phyloP scores from a whole-genome alignment of 2,888 invertebrate species.

The Drosophila vallismaia region DNA sequence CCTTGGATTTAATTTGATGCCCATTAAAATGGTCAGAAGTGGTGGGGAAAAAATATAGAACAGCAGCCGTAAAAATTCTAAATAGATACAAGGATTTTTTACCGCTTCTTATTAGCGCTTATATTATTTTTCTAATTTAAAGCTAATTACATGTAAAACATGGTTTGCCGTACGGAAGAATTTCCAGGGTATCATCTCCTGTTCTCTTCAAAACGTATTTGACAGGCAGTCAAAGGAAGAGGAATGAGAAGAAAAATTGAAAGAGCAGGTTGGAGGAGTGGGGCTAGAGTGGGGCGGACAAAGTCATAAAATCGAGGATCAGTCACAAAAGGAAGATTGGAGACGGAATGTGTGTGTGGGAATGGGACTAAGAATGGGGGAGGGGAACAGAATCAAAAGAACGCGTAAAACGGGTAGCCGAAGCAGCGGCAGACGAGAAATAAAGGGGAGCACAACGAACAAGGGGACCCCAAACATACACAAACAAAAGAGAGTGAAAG shows the following conservation, averaged over 20 bases:
- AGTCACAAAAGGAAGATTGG: conserved; percentile 68
- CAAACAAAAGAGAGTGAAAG: conserved; percentile 13
- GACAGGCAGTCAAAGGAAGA: conserved; percentile 39
- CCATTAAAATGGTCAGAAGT: conserved; percentile 30
- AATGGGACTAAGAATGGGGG: neutral
- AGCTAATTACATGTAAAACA: too few species aligned
- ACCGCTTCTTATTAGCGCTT: too few species aligned
- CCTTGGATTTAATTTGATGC: conserved; percentile 73
- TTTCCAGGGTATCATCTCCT: neutral
- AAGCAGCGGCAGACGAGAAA: conserved; percentile 29
- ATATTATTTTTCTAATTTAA: too few species aligned
- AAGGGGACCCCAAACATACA: conserved; percentile 39
- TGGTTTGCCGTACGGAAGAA: neutral
- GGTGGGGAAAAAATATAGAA: neutral
- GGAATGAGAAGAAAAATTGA: neutral
- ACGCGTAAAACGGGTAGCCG: conserved; percentile 75
- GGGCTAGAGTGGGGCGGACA: conserved; percentile 18
- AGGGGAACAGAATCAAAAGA: conserved; percentile 58
- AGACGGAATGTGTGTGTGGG: conserved; percentile 15
- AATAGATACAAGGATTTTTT: too few species aligned
- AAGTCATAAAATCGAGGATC: conserved; percentile 75
- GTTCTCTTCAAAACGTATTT: neutral
- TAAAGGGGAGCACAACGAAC: conserved; percentile 37
- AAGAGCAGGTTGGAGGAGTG: conserved; percentile 12
- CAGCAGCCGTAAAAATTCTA: too few species aligned